A percentile compares a stretch with the other conserved stretches of the same genome.
Evolutionary conservation across 2,797 vertebrate genomes (phyloP).

Genomic region (Ceryle rudis): DNA sequence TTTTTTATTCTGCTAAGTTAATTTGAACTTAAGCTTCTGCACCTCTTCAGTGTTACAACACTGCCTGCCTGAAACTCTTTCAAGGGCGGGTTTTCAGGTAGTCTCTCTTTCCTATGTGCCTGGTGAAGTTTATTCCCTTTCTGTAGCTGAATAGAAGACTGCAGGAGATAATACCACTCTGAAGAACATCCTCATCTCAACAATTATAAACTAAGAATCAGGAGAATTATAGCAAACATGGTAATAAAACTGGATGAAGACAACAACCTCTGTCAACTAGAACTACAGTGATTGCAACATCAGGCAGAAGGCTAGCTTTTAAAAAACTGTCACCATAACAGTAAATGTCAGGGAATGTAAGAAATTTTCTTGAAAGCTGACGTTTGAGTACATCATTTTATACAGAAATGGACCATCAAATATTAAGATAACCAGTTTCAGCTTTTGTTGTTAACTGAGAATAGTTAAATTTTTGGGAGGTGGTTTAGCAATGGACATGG

Average conservation of each 20-base stretch:
- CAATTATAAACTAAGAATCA: neutral
- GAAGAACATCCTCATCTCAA: neutral
- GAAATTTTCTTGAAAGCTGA: neutral
- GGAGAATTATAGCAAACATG: neutral
- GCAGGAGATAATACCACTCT: neutral
- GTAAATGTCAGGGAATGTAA: neutral
- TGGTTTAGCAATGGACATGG: too few relatives aligned
- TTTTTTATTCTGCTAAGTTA: neutral
- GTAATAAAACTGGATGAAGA: neutral
- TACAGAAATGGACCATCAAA: neutral
- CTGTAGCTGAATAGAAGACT: neutral
- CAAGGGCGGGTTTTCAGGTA: neutral
- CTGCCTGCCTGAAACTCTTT: neutral
- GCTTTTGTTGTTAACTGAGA: neutral
- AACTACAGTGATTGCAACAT: neutral
- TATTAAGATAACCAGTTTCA: neutral
- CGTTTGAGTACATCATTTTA: neutral
- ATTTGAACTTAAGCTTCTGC: neutral
- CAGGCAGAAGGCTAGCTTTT: neutral
- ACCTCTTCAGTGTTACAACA: fast-evolving
- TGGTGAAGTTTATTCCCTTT: neutral
- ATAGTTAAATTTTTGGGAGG: neutral
- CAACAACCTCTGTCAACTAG: neutral
- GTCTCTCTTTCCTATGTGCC: neutral
- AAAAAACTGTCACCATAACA: neutral